Conservation (phyloP, 2,113 vertebrate species). For the Rana temporaria region DNA sequence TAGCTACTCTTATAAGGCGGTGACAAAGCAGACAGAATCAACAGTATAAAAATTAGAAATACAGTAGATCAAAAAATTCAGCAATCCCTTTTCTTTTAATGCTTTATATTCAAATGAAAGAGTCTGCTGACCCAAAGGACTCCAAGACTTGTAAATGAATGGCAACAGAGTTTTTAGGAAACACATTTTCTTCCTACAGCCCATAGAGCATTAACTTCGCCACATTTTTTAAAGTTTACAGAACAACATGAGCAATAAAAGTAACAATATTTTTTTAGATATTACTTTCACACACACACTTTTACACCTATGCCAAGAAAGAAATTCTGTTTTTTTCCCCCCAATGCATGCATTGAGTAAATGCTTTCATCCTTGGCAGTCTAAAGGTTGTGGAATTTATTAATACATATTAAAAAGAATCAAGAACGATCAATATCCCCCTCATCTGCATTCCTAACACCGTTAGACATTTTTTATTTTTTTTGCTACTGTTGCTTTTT, state of each 20-base stretch:
- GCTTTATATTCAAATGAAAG: conserved; percentile 37
- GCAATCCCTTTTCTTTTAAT: conserved; percentile 8
- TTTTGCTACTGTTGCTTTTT: conserved; percentile 82
- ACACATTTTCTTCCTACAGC: conserved; percentile 30
- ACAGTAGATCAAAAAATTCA: neutral
- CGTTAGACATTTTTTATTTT: conserved; percentile 79
- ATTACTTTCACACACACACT: neutral
- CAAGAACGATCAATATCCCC: conserved; percentile 82
- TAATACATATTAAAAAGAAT: conserved; percentile 84
- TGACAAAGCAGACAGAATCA: neutral
- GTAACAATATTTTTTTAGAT: conserved; percentile 19
- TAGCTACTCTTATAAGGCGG: neutral
- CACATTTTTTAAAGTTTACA: conserved; percentile 61
- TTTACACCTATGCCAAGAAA: conserved; percentile 44
- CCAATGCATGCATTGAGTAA: conserved; percentile 71
- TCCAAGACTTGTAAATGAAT: conserved; percentile 38
- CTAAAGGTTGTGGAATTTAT: conserved; percentile 84
- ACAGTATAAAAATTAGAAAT: neutral
- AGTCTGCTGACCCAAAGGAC: conserved; percentile 51
- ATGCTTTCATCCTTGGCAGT: conserved; percentile 76
- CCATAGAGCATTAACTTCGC: conserved; percentile 27
- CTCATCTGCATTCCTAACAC: conserved; percentile 84
- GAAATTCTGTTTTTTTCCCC: conserved; percentile 61
- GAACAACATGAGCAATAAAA: conserved; percentile 52
- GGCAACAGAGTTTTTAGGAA: conserved; percentile 26